Base-by-base conservation (phyloP, 2,797 vertebrate genomes). In the Acanthornis magna region DNA sequence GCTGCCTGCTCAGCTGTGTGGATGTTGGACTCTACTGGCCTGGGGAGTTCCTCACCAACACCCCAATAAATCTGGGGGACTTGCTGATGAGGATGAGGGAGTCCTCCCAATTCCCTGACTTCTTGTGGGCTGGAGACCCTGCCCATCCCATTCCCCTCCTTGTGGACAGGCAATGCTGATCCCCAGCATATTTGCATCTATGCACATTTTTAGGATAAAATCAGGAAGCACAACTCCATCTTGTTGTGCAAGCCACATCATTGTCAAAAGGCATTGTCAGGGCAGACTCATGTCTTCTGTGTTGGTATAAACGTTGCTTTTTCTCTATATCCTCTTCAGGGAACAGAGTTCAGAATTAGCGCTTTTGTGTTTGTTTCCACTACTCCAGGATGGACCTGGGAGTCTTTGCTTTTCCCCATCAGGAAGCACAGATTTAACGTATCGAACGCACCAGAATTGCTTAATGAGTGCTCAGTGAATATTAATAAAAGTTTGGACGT, bases 401-500 rank as follows among this genome's bases (percentile, higher is more conserved):
- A 95, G 93, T 90, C 88, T 97, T 96, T 96, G 95, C 96, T 93
- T 93, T 93, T 94, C 84, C 95, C 92, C 91, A 78, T 87, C 88
- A 96, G 96, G 95, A 97, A 94, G 95, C 88, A 89, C 7, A 93
- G 94, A 96, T 96, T 97, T 95, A 97, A 97, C 11, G 85, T 93
- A 92, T 96, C 16, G 74, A 97, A 96, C 7, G 15, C 70, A 93
- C 95, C 96, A 96, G 95, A 96, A 96, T 89, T 96, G 89, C 96
- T 96, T 95, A 96, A 95, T 86, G 94, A 93, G 96, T 85, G 91
- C 81, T 94, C 93, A 57, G 88, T 89, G 95, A 97, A 97, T 96
- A 96, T 96, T 98, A 97, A 98, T 97, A 97, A 96, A 98, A 97
- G 95, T 94, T 90, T 95, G 89, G 93, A 94, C 22, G 42, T 97